A percentile compares a stretch with the other conserved stretches of the same genome.
phyloP scores from a whole-genome alignment of 2,113 vertebrate genomes.

The Mirza zaza region DNA sequence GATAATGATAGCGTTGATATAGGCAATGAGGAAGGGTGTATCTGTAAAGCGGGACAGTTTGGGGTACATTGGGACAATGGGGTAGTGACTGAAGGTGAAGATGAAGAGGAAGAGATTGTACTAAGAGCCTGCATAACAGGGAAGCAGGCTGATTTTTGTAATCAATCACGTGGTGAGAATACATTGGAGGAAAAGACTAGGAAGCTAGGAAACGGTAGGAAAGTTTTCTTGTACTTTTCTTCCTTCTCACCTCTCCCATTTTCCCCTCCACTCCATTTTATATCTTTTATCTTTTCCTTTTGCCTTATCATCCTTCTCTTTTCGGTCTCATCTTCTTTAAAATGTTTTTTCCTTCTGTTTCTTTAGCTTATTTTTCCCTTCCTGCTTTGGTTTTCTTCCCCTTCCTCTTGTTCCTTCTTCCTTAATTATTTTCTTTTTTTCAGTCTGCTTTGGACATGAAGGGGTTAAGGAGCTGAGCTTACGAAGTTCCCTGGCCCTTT shows the following conservation, averaged over 20 bases:
- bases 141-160: not conserved
- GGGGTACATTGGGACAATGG: not conserved
- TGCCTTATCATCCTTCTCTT: not conserved
- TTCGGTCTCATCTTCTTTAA: not conserved
- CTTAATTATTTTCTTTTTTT: not conserved
- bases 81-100: not conserved
- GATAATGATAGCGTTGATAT: not conserved
- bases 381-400: not conserved
- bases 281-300: not conserved
- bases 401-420: not conserved
- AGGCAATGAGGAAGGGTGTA: not conserved
- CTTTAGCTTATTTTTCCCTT: not conserved
- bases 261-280: not conserved
- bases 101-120: not conserved
- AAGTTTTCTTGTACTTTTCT: not conserved
- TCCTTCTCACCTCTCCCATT: not conserved
- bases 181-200: not conserved
- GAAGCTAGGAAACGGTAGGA: not conserved
- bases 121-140: not conserved
- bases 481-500: constrained; percentile 75
- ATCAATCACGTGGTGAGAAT: not conserved
- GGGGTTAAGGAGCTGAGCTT: constrained; percentile 64
- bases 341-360: not conserved
- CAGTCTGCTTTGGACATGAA: not conserved
- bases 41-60: not conserved